Evolutionary conservation across 1,140 invertebrate species (phyloP).

Genomic region (Paracyclopina nana): DNA sequence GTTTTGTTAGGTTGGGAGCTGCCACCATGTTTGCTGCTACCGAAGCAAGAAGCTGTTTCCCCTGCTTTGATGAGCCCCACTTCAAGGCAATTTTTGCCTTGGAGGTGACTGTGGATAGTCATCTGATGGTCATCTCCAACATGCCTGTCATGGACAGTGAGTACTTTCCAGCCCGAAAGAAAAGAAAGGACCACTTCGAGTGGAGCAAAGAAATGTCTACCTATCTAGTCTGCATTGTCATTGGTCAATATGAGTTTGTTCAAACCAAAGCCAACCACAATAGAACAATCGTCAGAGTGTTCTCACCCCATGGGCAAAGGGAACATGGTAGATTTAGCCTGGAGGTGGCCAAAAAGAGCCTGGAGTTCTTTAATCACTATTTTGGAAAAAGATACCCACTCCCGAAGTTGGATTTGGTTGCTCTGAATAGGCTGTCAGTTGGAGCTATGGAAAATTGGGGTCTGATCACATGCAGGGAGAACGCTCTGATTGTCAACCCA

Average conservation of each 20-base stretch:
- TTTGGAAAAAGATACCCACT: conserved; percentile 66
- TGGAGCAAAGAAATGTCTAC: conserved; percentile 10
- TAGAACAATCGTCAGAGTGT: conserved; percentile 23
- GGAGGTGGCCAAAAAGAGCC: conserved; percentile 49
- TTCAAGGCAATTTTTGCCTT: conserved; percentile 73
- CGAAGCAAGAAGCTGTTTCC: conserved; percentile 39
- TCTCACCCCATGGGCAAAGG: conserved; percentile 30
- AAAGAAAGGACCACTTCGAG: conserved; percentile 1
- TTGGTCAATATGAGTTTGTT: conserved; percentile 10
- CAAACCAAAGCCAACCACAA: neutral
- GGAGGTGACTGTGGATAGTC: conserved; percentile 42
- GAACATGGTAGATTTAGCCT: conserved; percentile 65
- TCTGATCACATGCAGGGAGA: conserved; percentile 34
- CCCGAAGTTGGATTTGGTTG: conserved; percentile 42
- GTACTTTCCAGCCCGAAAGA: neutral
- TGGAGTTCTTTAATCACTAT: conserved; percentile 66
- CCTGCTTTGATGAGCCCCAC: conserved; percentile 85
- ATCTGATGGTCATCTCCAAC: conserved; percentile 49
- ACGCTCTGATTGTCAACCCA: conserved; percentile 44
- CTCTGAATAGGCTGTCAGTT: conserved; percentile 32
- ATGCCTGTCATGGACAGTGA: conserved; percentile 33
- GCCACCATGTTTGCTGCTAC: conserved; percentile 40
- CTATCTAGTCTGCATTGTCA: conserved; percentile 14
- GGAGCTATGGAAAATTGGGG: conserved; percentile 43
- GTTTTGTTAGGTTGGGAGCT: conserved; percentile 21